phyloP scores from a whole-genome alignment of 2,113 vertebrate genomes.

The Formicarius rufipectus region DNA sequence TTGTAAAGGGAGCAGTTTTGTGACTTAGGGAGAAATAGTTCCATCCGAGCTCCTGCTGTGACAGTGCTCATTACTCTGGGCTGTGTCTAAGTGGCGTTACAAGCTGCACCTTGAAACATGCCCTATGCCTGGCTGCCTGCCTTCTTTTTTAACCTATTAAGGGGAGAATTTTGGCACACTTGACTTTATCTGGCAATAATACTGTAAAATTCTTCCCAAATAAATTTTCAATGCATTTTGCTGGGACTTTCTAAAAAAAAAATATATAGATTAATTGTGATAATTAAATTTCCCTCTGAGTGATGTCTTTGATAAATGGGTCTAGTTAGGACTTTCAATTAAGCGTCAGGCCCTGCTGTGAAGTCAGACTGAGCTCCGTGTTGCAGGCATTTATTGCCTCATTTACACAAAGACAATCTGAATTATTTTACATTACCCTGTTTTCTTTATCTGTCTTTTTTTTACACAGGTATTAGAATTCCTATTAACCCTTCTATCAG shows the following conservation, averaged over 20 bases:
- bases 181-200: neutral
- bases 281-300: constrained; percentile 67
- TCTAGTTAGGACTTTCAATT: constrained; percentile 71
- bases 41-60: neutral
- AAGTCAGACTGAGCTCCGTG: constrained; percentile 55
- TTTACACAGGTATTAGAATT: constrained; percentile 30
- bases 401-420: constrained; percentile 58
- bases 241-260: constrained; percentile 38
- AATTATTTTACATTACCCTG: constrained; percentile 49
- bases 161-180: neutral
- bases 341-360: constrained; percentile 57
- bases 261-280: constrained; percentile 64
- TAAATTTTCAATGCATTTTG: neutral
- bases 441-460: constrained; percentile 46
- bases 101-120: neutral
- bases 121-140: neutral
- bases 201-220: neutral
- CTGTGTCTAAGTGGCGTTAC: neutral
- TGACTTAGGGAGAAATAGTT: neutral
- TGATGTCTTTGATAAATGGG: constrained; percentile 68
- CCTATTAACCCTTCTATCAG: constrained; percentile 54
- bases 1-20: neutral
- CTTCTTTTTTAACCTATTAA: neutral
- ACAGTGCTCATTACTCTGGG: neutral
- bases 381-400: constrained; percentile 65